A percentile compares a stretch with the other conserved stretches of the same genome.
Conservation (phyloP, 2,113 vertebrate genomes). For the Camarhynchus parvulus region DNA sequence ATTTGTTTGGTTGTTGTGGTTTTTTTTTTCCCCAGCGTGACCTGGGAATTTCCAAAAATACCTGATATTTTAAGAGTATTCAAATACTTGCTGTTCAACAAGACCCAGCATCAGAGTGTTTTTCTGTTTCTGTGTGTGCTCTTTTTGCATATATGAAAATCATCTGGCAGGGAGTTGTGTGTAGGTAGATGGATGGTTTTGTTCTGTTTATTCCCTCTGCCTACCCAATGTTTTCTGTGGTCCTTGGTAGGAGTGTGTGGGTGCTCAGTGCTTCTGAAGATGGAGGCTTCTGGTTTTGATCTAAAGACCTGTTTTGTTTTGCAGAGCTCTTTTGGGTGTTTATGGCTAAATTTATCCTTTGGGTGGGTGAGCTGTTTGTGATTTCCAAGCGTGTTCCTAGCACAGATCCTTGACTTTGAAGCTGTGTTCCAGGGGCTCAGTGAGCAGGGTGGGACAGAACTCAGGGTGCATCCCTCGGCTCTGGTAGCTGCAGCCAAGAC, state of each 20-base stretch:
- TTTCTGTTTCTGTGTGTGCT: neutral
- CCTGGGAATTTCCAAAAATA: neutral
- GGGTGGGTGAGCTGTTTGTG: neutral
- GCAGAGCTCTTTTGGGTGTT: neutral
- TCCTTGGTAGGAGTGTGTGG: constrained; percentile 62
- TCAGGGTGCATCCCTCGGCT: neutral
- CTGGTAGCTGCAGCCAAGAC: neutral
- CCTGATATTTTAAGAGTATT: neutral
- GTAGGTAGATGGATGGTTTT: constrained; percentile 30
- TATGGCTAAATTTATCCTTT: neutral
- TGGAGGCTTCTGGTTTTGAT: constrained; percentile 47
- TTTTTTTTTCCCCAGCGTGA: rapidly evolving
- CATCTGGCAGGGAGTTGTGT: neutral
- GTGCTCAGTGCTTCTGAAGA: constrained; percentile 62
- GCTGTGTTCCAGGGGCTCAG: neutral
- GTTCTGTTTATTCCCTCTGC: constrained; percentile 54
- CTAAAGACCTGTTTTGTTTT: neutral
- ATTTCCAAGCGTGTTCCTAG: neutral
- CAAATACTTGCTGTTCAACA: neutral
- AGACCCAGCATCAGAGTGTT: neutral
- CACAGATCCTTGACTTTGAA: neutral
- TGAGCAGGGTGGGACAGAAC: neutral
- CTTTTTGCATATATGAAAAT: constrained; percentile 7
- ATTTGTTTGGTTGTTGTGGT: neutral
- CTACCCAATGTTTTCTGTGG: constrained; percentile 54